A percentile compares a stretch with the other conserved stretches of the same genome.
Conservation (phyloP, 2,888 invertebrate species). For the Acleris cristana region DNA sequence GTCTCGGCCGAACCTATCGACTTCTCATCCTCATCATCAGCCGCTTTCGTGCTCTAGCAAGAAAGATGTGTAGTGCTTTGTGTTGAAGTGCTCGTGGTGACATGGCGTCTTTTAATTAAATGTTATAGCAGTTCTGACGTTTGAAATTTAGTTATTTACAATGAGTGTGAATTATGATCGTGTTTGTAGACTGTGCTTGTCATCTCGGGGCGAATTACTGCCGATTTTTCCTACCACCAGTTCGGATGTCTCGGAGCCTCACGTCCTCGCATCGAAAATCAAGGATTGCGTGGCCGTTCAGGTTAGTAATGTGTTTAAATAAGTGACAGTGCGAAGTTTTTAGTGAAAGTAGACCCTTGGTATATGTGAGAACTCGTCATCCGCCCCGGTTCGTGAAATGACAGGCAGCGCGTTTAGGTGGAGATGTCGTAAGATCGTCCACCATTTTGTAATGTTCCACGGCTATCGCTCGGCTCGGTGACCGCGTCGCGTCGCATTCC, state of each 20-base stretch:
- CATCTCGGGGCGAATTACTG: constrained; percentile 84
- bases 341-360: constrained; percentile 82
- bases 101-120: constrained; percentile 80
- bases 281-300: constrained; percentile 86
- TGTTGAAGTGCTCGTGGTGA: constrained; percentile 82
- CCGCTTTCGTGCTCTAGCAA: constrained; percentile 82
- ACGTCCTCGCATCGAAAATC: constrained; percentile 85
- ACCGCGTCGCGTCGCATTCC: constrained; percentile 80
- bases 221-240: constrained; percentile 85
- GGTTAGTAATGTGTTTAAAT: constrained; percentile 80
- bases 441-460: constrained; percentile 84
- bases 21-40: constrained; percentile 84
- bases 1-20: constrained; percentile 81
- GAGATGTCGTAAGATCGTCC: constrained; percentile 85
- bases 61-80: constrained; percentile 82
- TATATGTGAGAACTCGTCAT: constrained; percentile 81
- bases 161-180: constrained; percentile 82
- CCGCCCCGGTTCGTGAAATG: constrained; percentile 80
- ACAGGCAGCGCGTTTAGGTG: constrained; percentile 79
- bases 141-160: constrained; percentile 76
- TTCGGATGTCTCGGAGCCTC: constrained; percentile 80
- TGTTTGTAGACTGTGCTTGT: constrained; percentile 86
- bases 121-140: constrained; percentile 63
- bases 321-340: constrained; percentile 66
- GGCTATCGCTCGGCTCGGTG: constrained; percentile 79